These are phyloP conservation scores for Halictus quadricinctus DNA, from an alignment of 2,888 invertebrate species.

Conservation along the genomic window DNA sequence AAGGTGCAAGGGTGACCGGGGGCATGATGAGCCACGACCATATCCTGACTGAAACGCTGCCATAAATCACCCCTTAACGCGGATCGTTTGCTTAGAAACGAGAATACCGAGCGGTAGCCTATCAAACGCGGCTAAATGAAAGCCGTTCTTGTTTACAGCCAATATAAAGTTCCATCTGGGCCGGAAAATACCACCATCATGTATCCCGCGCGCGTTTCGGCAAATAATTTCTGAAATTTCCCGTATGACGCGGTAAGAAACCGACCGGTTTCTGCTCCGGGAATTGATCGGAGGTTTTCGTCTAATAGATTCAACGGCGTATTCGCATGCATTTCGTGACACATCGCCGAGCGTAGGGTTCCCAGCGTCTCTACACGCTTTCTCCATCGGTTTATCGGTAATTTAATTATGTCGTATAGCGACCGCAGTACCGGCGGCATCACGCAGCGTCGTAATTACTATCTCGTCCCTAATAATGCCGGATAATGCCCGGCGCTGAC, in stretches of 20 bases:
- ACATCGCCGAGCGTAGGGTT: conserved; percentile 9
- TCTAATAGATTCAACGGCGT: conserved; percentile 31
- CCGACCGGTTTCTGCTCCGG: background rate
- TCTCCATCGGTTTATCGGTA: conserved; percentile 65
- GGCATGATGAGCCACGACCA: conserved; percentile 26
- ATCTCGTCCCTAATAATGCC: conserved; percentile 61
- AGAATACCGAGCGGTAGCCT: background rate
- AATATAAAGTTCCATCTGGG: conserved; percentile 12
- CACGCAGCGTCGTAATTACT: conserved; percentile 61
- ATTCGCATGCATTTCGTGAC: conserved; percentile 26
- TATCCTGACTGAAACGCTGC: conserved; percentile 26
- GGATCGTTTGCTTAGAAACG: conserved; percentile 43
- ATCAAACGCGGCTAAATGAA: conserved; percentile 24
- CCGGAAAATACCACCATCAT: background rate
- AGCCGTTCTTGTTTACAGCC: conserved; percentile 35
- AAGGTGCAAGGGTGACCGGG: conserved; percentile 21
- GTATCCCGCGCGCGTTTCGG: background rate
- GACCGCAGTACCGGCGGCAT: conserved; percentile 48
- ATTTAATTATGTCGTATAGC: conserved; percentile 64
- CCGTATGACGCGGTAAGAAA: background rate
- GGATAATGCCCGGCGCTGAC: conserved; percentile 56
- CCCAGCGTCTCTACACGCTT: conserved; percentile 47
- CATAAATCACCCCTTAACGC: conserved; percentile 45
- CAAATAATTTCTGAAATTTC: conserved; percentile 23
- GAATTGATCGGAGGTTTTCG: background rate